Evolutionary conservation across 1,140 invertebrate species (phyloP).

Genomic region (Fopius arisanus): DNA sequence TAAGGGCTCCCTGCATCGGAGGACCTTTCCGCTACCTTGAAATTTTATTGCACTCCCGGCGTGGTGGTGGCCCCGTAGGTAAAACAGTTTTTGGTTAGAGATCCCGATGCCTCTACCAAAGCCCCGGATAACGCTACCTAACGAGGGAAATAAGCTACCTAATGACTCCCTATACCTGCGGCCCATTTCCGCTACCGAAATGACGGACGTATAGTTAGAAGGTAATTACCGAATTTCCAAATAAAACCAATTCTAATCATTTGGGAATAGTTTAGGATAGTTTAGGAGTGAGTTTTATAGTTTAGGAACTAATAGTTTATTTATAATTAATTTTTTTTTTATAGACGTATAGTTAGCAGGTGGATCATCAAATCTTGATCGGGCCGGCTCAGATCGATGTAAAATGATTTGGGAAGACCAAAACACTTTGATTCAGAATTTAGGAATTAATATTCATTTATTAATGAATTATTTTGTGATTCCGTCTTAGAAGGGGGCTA

Average conservation of each 20-base stretch:
- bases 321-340: neutral
- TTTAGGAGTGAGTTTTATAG: neutral
- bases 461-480: neutral
- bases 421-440: neutral
- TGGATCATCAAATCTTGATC: neutral
- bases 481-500: neutral
- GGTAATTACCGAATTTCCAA: neutral
- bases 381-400: neutral
- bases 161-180: too few relatives aligned
- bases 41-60: too few relatives aligned
- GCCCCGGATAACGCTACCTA: too few relatives aligned
- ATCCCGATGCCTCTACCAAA: too few relatives aligned
- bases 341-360: neutral
- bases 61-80: too few relatives aligned
- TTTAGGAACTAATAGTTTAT: neutral
- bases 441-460: neutral
- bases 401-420: neutral
- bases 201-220: neutral
- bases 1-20: too few relatives aligned
- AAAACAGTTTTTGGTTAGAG: too few relatives aligned
- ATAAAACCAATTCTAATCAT: neutral
- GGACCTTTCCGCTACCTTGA: too few relatives aligned
- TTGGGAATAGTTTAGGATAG: neutral
- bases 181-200: too few relatives aligned
- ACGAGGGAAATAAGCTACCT: too few relatives aligned